A percentile compares a stretch with the other conserved stretches of the same genome.
Evolutionary conservation across 2,888 invertebrate species (phyloP).

Genomic region (Chrysolina americana): DNA sequence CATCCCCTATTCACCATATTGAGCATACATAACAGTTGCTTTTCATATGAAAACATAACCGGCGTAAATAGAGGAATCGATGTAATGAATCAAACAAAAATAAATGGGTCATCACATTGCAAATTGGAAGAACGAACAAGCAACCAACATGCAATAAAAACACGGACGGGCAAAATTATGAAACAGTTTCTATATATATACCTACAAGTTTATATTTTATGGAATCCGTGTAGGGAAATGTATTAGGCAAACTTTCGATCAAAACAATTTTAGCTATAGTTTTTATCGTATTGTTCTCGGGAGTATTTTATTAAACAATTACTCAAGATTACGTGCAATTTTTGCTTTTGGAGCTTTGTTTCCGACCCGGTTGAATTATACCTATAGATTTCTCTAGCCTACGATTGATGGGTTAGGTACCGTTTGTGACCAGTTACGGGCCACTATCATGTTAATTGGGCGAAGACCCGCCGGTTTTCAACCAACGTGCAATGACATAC

Average conservation of each 20-base stretch:
- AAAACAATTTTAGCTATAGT: conserved; percentile 57
- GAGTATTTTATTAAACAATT: conserved; percentile 58
- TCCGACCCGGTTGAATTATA: conserved; percentile 40
- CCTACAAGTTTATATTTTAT: conserved; percentile 57
- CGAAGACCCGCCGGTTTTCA: no score
- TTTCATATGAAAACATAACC: no score
- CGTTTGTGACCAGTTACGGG: no score
- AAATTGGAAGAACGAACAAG: conserved; percentile 1
- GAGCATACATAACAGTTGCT: no score
- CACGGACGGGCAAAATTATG: conserved; percentile 40
- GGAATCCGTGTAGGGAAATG: conserved; percentile 56
- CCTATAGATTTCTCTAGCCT: no score
- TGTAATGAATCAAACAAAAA: conserved; percentile 7
- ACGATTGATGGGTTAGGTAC: no score
- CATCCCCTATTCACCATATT: no score
- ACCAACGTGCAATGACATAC: no score
- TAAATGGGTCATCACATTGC: not conserved
- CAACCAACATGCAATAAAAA: conserved; percentile 35
- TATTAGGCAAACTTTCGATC: conserved; percentile 58
- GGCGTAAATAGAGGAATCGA: not conserved
- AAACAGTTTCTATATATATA: conserved; percentile 57
- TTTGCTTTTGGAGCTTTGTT: conserved; percentile 24
- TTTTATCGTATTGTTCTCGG: conserved; percentile 59
- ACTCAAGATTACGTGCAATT: conserved; percentile 48
- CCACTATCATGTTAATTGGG: no score